Base-by-base conservation (phyloP, 2,888 invertebrate genomes). In the Epistrophe grossulariae region DNA sequence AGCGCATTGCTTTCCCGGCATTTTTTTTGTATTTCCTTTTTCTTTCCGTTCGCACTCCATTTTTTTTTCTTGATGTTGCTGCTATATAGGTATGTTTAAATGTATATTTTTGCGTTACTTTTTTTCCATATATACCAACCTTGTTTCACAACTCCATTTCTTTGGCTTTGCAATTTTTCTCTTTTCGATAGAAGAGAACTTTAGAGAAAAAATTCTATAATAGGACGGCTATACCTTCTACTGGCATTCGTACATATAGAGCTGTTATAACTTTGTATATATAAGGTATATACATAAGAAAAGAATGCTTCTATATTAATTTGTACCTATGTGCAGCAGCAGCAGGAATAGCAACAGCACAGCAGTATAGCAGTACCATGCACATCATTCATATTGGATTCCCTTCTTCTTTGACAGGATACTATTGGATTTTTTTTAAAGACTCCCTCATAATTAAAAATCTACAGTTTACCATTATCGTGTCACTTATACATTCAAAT, bases 391-490 rank as follows among this genome's bases (percentile, higher is more conserved):
- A 85, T 83, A 79, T 88, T 88, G 88, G 81, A 70, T 85, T 81
- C 62, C 79, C 62, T 81, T 81, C 55, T 71, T 76, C 79, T 84
- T 68, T 24, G 71, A 40, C 59, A 48, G 50, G 77, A 57, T 45
- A 45, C 55, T 62, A 35, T 57, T 55, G 10, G 28, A 9, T 43
- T 73, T 62, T 55, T 76, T 81, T 66, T 77, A 83, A 85, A 79
- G 87, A 88, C 88, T 88, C 89, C 88, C 88, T 85, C 89, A 89
- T 89, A 89, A 89, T 89, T 89, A 89, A 89, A 89, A 89, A 89
- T 89, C 89, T 85, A 89, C 89, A 89, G 88, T 88, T 87, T 82
- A 74, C 81, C 87, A 87, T 87, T 83, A 87, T 87, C 87, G 72
- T 83, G 87, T 83, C 87, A 83, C 87, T 87, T 87, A 87, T 68